Evolutionary conservation across 2,888 invertebrate genomes (phyloP), one percentile per base, ranked within the genome.

Genomic region (Eugnorisma glareosa): DNA sequence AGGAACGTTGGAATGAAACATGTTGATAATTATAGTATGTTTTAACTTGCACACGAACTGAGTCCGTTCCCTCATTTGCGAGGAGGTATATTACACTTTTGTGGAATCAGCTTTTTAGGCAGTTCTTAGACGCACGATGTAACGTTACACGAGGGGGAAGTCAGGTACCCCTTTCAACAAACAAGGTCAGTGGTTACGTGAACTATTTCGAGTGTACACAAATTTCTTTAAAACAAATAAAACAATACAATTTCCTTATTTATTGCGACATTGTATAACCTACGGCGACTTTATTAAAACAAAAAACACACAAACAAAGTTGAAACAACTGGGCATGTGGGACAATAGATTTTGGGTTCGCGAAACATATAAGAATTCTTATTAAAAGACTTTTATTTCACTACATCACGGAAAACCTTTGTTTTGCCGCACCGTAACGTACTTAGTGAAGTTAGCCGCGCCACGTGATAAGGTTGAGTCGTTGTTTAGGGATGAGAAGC

Each of bases 401-500:
- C 15, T 28, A 10, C 7, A 18, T 31, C 24, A 51, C 35, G 37
- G 37, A 24, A 70, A 51, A 70, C 37, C n/a, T 51, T 67, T 2
- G 7, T 59, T 35, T 28, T 64, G 13, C n/a, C 24, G 45, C 51
- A 71, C 67, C 28, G 15, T 71, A 6, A 59, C 40, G 40, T 82
- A 75, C 64, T 79, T 24, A 37, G 48, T 21, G 51, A n/a, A 68
- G n/a, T 18, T 40, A 79, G 69, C 59, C 79, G 59, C n/a, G 64
- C 83, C 83, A 79, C 85, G 63, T 43, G 83, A 81, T 93, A 94
- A 95, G 88, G 94, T 93, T 88, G 93, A 85, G 37, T 80, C 84
- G 81, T n/a, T 54, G 63, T 57, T 24, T 28, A 71, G 82, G 90
- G 90, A 83, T 85, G 83, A 54, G 37, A 18, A 81, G 24, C 35